Evolutionary conservation across 2,888 invertebrate species (phyloP).

Genomic region (Oxycera nigricornis): DNA sequence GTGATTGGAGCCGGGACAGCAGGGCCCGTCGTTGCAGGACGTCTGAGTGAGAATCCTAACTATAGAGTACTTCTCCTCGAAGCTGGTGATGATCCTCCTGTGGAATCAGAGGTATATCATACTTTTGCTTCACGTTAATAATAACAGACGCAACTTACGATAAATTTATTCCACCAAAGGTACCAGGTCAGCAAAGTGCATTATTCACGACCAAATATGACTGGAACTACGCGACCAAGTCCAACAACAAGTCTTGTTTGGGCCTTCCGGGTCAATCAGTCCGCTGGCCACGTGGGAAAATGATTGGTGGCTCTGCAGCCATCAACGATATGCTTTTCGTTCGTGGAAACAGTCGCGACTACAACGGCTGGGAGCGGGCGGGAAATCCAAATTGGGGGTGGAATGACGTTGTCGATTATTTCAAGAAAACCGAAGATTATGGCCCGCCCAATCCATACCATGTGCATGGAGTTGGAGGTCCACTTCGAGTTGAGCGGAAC

Average conservation of each 20-base stretch:
- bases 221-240: constrained; percentile 55
- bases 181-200: constrained; percentile 51
- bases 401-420: constrained; percentile 73
- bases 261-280: constrained; percentile 60
- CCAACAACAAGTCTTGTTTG: constrained; percentile 50
- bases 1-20: constrained; percentile 60
- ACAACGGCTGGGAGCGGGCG: constrained; percentile 75
- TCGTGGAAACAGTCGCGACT: constrained; percentile 78
- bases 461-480: constrained; percentile 52
- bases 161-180: no score
- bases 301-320: constrained; percentile 76
- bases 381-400: constrained; percentile 79
- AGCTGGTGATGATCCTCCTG: constrained; percentile 69
- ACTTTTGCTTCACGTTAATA: not conserved
- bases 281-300: constrained; percentile 77
- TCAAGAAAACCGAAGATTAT: constrained; percentile 80
- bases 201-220: constrained; percentile 51
- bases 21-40: constrained; percentile 68
- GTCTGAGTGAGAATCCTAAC: constrained; percentile 65
- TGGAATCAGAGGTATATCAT: constrained; percentile 52
- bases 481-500: constrained; percentile 69
- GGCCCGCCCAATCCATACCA: constrained; percentile 65
- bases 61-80: constrained; percentile 70
- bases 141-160: no score
- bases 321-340: constrained; percentile 86